Evolutionary conservation across 2,888 invertebrate genomes (phyloP).

Genomic region (Mesorhabditis sp.): DNA sequence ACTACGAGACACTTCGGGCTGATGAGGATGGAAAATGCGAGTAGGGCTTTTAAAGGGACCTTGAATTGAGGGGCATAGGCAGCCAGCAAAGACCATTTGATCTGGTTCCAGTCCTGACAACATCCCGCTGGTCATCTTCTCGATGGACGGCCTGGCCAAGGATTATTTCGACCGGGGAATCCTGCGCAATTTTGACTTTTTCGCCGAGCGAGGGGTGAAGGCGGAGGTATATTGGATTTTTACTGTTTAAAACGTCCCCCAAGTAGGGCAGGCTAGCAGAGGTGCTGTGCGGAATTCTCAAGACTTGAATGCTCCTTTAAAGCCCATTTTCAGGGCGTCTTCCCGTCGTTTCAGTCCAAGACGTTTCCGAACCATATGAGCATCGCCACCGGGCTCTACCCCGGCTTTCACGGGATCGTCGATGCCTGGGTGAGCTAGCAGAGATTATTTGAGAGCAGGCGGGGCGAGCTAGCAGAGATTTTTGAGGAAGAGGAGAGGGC

Average conservation of each 20-base stretch:
- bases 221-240: constrained; percentile 29
- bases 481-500: no score
- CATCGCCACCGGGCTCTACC: constrained; percentile 53
- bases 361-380: constrained; percentile 58
- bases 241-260: no score
- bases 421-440: constrained; percentile 11
- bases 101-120: constrained; percentile 15
- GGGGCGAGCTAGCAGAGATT: no score
- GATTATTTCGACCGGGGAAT: constrained; percentile 45
- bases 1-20: no score
- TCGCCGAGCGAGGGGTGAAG: constrained; percentile 48
- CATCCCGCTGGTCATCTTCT: constrained; percentile 27
- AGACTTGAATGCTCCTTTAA: constrained; percentile 7
- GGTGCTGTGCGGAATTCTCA: no score
- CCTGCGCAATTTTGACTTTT: constrained; percentile 37
- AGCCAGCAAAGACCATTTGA: not conserved
- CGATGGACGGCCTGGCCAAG: constrained; percentile 47
- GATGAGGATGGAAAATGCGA: no score
- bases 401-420: constrained; percentile 50
- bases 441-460: no score
- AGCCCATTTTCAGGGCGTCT: constrained; percentile 34
- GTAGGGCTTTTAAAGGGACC: no score
- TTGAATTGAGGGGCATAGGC: no score
- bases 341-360: constrained; percentile 52
- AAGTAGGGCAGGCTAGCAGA: no score